phyloP scores from a whole-genome alignment of 2,888 invertebrate genomes.

The Xestia ashworthii region DNA sequence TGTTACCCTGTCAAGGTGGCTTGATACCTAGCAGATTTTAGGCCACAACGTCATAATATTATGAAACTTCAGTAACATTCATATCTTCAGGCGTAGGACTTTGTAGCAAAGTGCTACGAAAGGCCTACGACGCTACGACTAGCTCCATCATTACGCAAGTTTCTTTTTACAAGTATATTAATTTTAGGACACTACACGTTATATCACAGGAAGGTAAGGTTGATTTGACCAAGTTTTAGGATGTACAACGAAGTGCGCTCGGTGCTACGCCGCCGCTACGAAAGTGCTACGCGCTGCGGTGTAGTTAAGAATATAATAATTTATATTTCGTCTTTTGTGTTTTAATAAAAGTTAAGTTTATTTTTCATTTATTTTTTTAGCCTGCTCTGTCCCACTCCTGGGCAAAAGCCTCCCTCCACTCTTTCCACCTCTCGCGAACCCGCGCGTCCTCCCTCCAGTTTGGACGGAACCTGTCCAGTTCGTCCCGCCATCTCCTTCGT shows the following conservation, averaged over 20 bases:
- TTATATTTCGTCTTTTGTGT: background rate
- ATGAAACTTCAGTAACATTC: background rate
- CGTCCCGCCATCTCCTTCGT: too few relatives aligned
- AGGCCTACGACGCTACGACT: background rate
- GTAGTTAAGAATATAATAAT: background rate
- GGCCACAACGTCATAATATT: background rate
- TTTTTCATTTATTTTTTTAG: too few relatives aligned
- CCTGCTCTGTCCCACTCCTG: too few relatives aligned
- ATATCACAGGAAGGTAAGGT: background rate
- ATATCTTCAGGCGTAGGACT: background rate
- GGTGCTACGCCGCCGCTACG: slow-evolving; percentile 53
- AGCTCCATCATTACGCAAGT: background rate
- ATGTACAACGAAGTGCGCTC: background rate
- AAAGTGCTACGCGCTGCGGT: slow-evolving; percentile 35
- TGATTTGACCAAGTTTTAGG: background rate
- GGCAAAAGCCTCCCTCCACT: too few relatives aligned
- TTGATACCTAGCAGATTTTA: background rate
- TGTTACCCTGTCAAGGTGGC: background rate
- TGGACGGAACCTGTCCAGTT: too few relatives aligned
- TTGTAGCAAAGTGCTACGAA: slow-evolving; percentile 4
- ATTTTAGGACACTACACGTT: background rate
- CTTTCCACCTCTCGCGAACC: too few relatives aligned
- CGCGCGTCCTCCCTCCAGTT: too few relatives aligned
- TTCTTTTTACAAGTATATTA: background rate
- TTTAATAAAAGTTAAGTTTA: too few relatives aligned